Evolutionary conservation across 2,888 invertebrate species (phyloP), one percentile per base, ranked within the genome.

Genomic region (Geophilus truncorum): DNA sequence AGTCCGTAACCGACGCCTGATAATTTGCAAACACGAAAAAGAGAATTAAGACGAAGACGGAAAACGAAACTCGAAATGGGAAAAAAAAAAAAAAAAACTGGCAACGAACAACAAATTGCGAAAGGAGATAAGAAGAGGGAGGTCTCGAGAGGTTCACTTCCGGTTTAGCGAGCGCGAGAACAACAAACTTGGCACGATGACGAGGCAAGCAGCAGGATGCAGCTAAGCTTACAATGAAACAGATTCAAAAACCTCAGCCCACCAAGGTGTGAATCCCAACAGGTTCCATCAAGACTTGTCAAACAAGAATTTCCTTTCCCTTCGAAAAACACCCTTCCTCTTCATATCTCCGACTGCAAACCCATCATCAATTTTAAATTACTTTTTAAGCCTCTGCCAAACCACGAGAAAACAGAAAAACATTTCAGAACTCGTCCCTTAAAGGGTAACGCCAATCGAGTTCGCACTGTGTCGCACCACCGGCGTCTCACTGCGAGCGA

Each of bases 241-340:
- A 57, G 57, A 57, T 57, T 57, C 57, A n/a, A 57, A 57, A 57
- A 18, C 21, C 57, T 57, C 21, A 57, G 57, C 57, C 57, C 57
- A 57, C 57, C 57, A 57, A 57, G 57, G 57, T 57, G 57, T 57
- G 57, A 57, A 57, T 57, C 57, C 57, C 57, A 57, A 57, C 57
- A 57, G 57, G 57, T 57, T 57, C 57, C 57, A 57, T 57, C 57
- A 57, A 57, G 57, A 57, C 57, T 57, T 57, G 57, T 57, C 57
- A 57, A 57, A 57, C 57, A 57, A 57, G 57, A 57, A 57, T 57
- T 57, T 57, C 57, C 18, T n/a, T n/a, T n/a, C n/a, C n/a, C 57
- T 57, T 57, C 9, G 18, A 57, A 57, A 57, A 57, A 57, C 57
- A 4, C 57, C 57, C 57, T 57, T 23, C 57, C 7, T 57, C 57